Evolutionary conservation across 2,888 invertebrate species (phyloP).

Genomic region (Drosophila leonis): DNA sequence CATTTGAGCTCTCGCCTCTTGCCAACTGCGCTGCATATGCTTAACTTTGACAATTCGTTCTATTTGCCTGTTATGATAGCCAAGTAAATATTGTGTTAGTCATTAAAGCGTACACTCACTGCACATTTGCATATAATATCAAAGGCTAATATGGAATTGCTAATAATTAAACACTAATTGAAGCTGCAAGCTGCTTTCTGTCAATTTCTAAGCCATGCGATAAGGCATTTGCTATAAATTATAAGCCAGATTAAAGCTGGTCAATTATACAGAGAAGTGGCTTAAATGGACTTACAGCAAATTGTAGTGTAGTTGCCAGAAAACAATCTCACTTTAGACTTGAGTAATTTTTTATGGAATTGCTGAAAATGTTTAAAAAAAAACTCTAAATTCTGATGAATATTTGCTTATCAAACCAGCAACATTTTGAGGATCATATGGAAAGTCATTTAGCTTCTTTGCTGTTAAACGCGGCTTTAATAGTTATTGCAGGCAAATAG

Average conservation of each 20-base stretch:
- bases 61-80: conserved; percentile 32
- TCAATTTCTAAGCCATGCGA: background rate
- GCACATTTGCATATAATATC: background rate
- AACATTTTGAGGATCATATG: too few species aligned
- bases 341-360: too few species aligned
- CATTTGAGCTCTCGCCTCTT: conserved; percentile 2
- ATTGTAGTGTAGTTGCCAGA: background rate
- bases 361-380: too few species aligned
- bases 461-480: too few species aligned
- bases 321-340: background rate
- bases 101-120: background rate
- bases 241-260: background rate
- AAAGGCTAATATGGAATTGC: conserved; percentile 7
- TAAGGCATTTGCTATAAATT: background rate
- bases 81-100: conserved; percentile 20
- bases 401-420: too few species aligned
- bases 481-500: too few species aligned
- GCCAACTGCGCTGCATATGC: conserved; percentile 3
- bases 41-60: conserved; percentile 14
- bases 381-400: background rate
- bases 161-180: conserved; percentile 38
- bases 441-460: too few species aligned
- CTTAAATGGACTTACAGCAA: background rate
- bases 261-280: background rate
- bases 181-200: background rate